Conservation (phyloP, 2,113 vertebrate species). For the Tricholaema leucomelas region DNA sequence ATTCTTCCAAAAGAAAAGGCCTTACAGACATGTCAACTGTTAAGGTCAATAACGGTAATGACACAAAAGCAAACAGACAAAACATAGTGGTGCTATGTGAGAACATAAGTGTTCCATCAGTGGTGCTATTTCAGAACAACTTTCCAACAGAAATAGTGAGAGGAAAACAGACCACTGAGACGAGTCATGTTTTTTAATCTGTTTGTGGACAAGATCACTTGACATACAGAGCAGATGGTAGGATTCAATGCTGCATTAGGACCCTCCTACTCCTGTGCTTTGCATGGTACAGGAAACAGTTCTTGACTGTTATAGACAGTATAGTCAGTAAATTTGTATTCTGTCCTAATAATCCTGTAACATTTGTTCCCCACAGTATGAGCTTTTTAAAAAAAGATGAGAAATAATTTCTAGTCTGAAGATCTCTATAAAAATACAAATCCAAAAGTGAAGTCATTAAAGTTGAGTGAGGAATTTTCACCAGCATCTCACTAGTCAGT, state of each 20-base stretch:
- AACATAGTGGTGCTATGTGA: no score
- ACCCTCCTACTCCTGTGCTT: neutral
- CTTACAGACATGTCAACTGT: neutral
- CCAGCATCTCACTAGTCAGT: neutral
- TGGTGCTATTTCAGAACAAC: neutral
- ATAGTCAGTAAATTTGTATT: neutral
- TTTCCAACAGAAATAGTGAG: neutral
- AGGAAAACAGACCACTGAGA: neutral
- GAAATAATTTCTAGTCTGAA: neutral
- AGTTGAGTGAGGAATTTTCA: neutral
- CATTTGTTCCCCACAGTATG: neutral
- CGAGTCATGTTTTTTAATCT: neutral
- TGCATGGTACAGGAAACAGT: neutral
- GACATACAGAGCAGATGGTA: neutral
- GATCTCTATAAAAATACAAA: neutral
- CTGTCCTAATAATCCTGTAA: neutral
- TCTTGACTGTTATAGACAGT: neutral
- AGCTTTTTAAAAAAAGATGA: neutral
- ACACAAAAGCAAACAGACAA: neutral
- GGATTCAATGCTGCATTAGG: neutral
- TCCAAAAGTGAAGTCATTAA: neutral
- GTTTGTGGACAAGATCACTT: neutral
- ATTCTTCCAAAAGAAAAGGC: neutral
- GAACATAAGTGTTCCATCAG: no score
- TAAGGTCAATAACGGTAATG: neutral